Percentiles rank a stretch among this genome's conserved stretches.
These are phyloP conservation scores for Cheilosia vernalis DNA, from an alignment of 2,888 invertebrate genomes.

Conservation along the genomic window DNA sequence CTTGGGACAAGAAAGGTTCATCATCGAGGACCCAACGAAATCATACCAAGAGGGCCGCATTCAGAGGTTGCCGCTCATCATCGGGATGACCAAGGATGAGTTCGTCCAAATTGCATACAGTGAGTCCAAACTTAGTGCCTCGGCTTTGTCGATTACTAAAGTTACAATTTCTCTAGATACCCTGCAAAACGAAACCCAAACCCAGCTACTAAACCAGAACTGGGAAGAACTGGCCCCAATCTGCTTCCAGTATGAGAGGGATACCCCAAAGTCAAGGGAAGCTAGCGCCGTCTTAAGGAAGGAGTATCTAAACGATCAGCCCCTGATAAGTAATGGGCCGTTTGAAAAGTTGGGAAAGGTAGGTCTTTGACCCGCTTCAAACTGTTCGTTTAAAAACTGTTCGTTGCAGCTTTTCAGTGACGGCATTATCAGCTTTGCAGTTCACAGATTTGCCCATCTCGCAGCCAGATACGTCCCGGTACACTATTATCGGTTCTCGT, in stretches of 20 bases:
- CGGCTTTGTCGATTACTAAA: neutral
- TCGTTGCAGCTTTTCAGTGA: slow-evolving; percentile 84
- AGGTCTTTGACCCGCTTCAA: neutral
- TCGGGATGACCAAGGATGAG: slow-evolving; percentile 87
- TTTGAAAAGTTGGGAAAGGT: slow-evolving; percentile 77
- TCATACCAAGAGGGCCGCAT: slow-evolving; percentile 85
- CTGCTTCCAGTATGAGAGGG: slow-evolving; percentile 81
- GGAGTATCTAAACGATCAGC: slow-evolving; percentile 77
- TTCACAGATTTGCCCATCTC: slow-evolving; percentile 85
- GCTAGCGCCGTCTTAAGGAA: slow-evolving; percentile 77
- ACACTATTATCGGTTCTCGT: slow-evolving; percentile 86
- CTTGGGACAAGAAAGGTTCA: slow-evolving; percentile 87
- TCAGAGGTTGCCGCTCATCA: slow-evolving; percentile 86
- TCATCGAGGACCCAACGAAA: slow-evolving; percentile 85
- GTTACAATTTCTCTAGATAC: slow-evolving; percentile 81
- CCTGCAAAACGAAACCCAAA: slow-evolving; percentile 84
- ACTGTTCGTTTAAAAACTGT: neutral
- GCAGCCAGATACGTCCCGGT: slow-evolving; percentile 85
- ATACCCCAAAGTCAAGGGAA: slow-evolving; percentile 80
- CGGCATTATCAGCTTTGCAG: slow-evolving; percentile 85
- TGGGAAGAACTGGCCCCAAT: slow-evolving; percentile 79
- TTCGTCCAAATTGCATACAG: slow-evolving; percentile 86
- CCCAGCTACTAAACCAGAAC: slow-evolving; percentile 78
- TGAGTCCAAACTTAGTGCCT: slow-evolving; percentile 71
- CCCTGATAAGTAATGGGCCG: slow-evolving; percentile 71